These are phyloP conservation scores for Tipula vernalis DNA, from an alignment of 2,888 invertebrate genomes.

Conservation along the genomic window DNA sequence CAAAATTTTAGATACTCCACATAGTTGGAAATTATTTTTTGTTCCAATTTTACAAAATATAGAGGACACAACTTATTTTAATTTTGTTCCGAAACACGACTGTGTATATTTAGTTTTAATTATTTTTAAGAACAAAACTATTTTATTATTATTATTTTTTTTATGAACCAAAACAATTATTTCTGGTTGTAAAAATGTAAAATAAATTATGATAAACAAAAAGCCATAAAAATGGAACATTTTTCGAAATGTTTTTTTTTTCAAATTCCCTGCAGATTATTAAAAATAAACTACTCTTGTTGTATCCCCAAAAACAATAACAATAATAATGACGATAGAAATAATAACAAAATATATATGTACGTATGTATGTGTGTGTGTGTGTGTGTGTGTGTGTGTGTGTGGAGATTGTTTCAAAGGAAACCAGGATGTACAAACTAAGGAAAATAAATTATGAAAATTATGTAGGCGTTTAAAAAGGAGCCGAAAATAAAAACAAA, in stretches of 20 bases:
- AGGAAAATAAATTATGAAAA: neutral
- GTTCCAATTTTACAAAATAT: neutral
- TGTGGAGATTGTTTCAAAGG: neutral
- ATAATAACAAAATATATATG: neutral
- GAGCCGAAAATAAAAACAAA: neutral
- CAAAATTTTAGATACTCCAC: neutral
- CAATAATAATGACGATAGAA: neutral
- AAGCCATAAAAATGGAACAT: neutral
- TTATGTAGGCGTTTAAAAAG: neutral
- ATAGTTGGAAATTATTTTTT: neutral
- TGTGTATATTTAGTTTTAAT: neutral
- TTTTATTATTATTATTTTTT: neutral
- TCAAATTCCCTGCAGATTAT: neutral
- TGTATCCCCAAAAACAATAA: neutral
- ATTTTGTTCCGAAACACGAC: neutral
- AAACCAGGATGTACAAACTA: neutral
- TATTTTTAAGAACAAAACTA: neutral
- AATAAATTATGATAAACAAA: neutral
- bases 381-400: neutral
- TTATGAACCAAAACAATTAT: neutral
- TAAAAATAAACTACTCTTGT: neutral
- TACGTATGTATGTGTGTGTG: neutral
- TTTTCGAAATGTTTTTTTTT: neutral
- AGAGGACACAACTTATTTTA: neutral
- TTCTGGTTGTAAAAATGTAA: neutral